Percentiles rank a stretch among this genome's conserved stretches.
phyloP scores from a whole-genome alignment of 2,113 vertebrate genomes.

The Tragulus kanchil region DNA sequence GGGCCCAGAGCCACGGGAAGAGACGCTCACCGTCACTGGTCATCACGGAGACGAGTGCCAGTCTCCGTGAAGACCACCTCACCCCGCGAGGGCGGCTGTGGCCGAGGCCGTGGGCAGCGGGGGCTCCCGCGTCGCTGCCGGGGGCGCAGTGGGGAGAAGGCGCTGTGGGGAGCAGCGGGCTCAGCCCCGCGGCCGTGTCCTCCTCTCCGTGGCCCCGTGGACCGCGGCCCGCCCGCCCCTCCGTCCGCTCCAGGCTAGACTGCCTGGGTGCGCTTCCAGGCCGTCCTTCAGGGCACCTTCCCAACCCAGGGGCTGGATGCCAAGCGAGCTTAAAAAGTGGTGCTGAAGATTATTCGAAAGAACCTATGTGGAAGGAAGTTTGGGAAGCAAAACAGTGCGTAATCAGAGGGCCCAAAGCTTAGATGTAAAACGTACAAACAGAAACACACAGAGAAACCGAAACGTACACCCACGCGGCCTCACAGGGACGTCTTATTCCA shows the following conservation, averaged over 20 bases:
- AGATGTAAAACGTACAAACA: fast-evolving
- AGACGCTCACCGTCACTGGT: fast-evolving
- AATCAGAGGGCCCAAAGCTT: fast-evolving
- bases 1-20: fast-evolving
- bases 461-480: fast-evolving
- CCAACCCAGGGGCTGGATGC: fast-evolving
- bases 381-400: too few species aligned
- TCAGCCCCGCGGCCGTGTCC: background rate
- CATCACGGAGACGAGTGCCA: fast-evolving
- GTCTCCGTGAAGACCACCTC: fast-evolving
- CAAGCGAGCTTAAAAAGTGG: background rate
- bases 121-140: fast-evolving
- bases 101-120: too few species aligned
- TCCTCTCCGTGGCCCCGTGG: fast-evolving
- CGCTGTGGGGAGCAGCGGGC: fast-evolving
- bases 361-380: background rate
- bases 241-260: background rate
- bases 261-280: fast-evolving
- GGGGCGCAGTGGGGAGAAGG: fast-evolving
- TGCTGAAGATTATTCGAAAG: too few species aligned
- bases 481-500: fast-evolving
- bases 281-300: background rate
- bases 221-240: background rate
- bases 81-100: fast-evolving
- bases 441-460: fast-evolving